phyloP scores from a whole-genome alignment of 2,797 vertebrate genomes.

The Arctocebus calabarensis region DNA sequence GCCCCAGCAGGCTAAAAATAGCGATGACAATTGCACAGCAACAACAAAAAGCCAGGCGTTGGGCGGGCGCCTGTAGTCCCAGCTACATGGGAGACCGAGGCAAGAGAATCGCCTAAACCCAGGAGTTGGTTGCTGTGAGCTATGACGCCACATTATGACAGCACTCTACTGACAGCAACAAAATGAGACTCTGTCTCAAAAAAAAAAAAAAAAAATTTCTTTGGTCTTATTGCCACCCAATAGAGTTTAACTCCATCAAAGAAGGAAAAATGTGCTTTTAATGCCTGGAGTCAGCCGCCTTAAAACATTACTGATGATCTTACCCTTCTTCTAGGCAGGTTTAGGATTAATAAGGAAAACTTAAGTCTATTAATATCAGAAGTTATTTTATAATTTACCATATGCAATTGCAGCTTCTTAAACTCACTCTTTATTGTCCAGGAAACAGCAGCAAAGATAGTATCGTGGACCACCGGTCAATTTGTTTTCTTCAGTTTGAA shows the following conservation, averaged over 20 bases:
- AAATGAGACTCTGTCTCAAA: too few species aligned
- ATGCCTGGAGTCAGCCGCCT: background rate
- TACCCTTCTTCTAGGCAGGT: background rate
- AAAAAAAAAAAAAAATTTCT: background rate
- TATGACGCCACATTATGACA: too few species aligned
- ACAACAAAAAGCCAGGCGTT: too few species aligned
- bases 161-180: too few species aligned
- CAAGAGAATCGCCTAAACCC: too few species aligned
- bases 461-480: background rate
- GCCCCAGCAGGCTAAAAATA: too few species aligned
- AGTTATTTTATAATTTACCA: slow-evolving; percentile 57
- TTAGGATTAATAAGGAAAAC: slow-evolving; percentile 40
- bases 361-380: background rate
- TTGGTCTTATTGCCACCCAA: background rate
- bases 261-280: slow-evolving; percentile 5
- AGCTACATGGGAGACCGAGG: too few species aligned
- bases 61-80: too few species aligned
- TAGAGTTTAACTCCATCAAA: background rate
- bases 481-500: slow-evolving; percentile 20
- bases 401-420: background rate
- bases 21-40: too few species aligned
- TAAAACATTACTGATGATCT: background rate
- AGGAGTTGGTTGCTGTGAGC: too few species aligned
- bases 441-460: slow-evolving; percentile 18
- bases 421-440: background rate